Base-by-base conservation (phyloP, 2,888 invertebrate genomes). In the Gymnoscelis rufifasciata region DNA sequence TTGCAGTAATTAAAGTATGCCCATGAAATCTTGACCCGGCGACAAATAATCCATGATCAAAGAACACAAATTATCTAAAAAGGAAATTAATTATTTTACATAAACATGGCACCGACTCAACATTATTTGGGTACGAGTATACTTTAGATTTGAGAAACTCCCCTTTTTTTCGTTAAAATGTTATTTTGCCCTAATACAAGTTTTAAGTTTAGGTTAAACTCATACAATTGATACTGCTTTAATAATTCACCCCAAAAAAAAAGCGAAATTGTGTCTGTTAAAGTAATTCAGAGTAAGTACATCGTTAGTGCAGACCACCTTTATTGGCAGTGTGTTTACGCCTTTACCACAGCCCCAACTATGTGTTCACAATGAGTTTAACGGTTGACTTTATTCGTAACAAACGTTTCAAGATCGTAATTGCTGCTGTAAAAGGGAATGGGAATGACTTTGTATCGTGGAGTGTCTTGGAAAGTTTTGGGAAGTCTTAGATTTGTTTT, bases 271-370 rank as follows among this genome's bases (percentile, higher is more conserved):
- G 13, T 24, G 33, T 33, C 51, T 47, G 37, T 44, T 40, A 29
- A 51, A 47, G 51, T 50, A 51, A 49, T 39, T 52, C 10, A 29
- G 47, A 35, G n/a, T 51, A 57, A 57, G 49, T 47, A 52, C 51
- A 43, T 51, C 50, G 55, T 56, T 58, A 56, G 41, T 54, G 44
- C 49, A 51, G 48, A 52, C 52, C 46, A 47, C 47, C 50, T 57
- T 57, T 56, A 56, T 56, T 53, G 51, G 50, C 37, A 33, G 47
- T 52, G 43, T 55, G 52, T 58, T 53, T 61, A 56, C 51, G 43
- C 52, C 46, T 52, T 50, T 54, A 51, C 54, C 52, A 39, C 54
- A 50, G 33, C 43, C 44, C 47, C 40, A 47, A 54, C 52, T 41
- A 47, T 30, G 38, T 39, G 42, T 40, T 39, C 38, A 37, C 36